These are phyloP conservation scores for Pycnonotus jocosus DNA, from an alignment of 2,113 vertebrate species.

Conservation along the genomic window DNA sequence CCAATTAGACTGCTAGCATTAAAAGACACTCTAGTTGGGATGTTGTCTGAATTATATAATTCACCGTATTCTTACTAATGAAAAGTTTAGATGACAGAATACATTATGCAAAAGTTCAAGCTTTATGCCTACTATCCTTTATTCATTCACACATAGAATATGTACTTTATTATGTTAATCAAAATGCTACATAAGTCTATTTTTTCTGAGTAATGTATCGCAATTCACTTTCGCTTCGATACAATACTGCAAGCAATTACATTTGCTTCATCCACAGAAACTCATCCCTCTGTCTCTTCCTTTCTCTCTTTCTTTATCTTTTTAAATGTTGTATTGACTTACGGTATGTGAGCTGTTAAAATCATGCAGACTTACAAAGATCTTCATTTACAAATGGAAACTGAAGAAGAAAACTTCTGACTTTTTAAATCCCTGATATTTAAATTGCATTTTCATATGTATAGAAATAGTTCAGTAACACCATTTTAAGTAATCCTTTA, in stretches of 20 bases:
- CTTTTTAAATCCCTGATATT: neutral
- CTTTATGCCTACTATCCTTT: neutral
- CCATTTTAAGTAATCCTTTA: slow-evolving; percentile 42
- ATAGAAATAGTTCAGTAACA: slow-evolving; percentile 31
- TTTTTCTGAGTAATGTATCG: neutral
- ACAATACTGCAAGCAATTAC: neutral
- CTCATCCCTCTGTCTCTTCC: neutral
- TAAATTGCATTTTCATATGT: slow-evolving; percentile 23
- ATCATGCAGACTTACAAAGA: neutral
- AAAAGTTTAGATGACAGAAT: slow-evolving; percentile 38
- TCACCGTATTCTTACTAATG: slow-evolving; percentile 19
- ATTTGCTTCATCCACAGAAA: neutral
- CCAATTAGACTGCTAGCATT: slow-evolving; percentile 30
- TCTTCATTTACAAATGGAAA: slow-evolving; percentile 24
- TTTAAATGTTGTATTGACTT: neutral
- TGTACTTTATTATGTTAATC: neutral
- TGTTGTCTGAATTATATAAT: slow-evolving; percentile 32
- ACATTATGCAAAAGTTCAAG: neutral
- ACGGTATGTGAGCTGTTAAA: neutral
- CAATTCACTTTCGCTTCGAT: neutral
- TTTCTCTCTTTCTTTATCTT: neutral
- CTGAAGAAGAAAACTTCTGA: neutral
- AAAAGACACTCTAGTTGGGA: neutral
- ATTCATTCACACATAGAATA: neutral
- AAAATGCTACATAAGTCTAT: neutral